These are phyloP conservation scores for Cydia pomonella DNA, from an alignment of 1,140 invertebrate species.

Conservation along the genomic window DNA sequence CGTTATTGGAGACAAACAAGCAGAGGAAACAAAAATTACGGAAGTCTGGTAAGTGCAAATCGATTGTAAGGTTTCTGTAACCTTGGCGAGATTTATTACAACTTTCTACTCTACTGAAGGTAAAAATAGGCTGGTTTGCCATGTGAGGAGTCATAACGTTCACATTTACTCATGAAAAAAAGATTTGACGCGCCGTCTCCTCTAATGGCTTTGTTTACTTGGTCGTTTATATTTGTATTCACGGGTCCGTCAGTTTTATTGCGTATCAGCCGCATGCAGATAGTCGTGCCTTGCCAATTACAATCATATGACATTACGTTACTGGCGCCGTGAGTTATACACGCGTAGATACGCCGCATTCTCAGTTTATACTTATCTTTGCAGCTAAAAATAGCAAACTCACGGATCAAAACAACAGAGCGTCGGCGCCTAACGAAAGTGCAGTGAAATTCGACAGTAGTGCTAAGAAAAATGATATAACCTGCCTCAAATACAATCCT, in stretches of 20 bases:
- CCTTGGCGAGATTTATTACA: constrained; percentile 47
- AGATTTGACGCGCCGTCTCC: neutral
- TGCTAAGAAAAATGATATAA: constrained; percentile 44
- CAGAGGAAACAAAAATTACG: constrained; percentile 62
- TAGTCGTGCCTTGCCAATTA: constrained; percentile 48
- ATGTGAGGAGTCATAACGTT: neutral
- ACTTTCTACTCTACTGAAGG: constrained; percentile 44
- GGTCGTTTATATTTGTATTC: constrained; percentile 24
- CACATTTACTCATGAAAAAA: constrained; percentile 2
- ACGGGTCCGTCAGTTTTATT: constrained; percentile 23
- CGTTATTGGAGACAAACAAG: constrained; percentile 67
- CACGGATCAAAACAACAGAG: constrained; percentile 71
- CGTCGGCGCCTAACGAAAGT: constrained; percentile 55
- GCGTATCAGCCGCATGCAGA: constrained; percentile 16
- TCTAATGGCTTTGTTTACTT: constrained; percentile 31
- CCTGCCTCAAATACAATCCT: constrained; percentile 35
- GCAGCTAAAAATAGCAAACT: constrained; percentile 72
- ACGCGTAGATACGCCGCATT: constrained; percentile 50
- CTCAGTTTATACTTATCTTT: constrained; percentile 62
- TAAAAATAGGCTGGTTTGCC: constrained; percentile 12
- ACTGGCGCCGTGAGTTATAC: constrained; percentile 65
- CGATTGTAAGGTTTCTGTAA: constrained; percentile 47
- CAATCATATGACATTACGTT: constrained; percentile 70
- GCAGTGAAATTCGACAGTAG: constrained; percentile 49
- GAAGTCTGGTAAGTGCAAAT: constrained; percentile 61